Percentiles rank a stretch among this genome's conserved stretches.
These are phyloP conservation scores for Hypolimnas misippus DNA, from an alignment of 2,888 invertebrate species.

Conservation along the genomic window DNA sequence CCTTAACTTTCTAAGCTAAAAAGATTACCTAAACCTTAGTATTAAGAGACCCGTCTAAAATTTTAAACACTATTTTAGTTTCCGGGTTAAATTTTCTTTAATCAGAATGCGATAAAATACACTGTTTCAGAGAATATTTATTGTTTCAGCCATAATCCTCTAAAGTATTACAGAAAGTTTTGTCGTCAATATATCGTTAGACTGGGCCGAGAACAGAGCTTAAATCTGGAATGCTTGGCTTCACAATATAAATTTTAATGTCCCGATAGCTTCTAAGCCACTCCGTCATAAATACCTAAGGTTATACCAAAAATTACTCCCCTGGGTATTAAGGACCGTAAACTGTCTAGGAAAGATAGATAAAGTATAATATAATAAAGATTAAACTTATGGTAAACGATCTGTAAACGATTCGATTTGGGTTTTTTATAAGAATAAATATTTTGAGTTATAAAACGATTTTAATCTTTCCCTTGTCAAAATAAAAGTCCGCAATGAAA, in stretches of 20 bases:
- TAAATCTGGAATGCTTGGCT: constrained; percentile 36
- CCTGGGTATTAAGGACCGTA: constrained; percentile 38
- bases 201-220: constrained; percentile 51
- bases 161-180: constrained; percentile 57
- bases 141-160: constrained; percentile 11
- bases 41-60: too few species aligned
- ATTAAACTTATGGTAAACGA: constrained; percentile 61
- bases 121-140: constrained; percentile 17
- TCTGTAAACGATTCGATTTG: too few species aligned
- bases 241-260: constrained; percentile 40
- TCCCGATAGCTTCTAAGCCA: constrained; percentile 41
- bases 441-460: too few species aligned
- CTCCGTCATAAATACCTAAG: constrained; percentile 42
- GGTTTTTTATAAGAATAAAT: too few species aligned
- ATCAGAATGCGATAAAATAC: constrained; percentile 5
- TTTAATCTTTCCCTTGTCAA: too few species aligned
- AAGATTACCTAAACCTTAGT: too few species aligned
- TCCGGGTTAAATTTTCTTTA: too few species aligned
- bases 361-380: constrained; percentile 66
- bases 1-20: too few species aligned
- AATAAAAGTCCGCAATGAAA: too few species aligned
- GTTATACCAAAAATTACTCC: constrained; percentile 41
- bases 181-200: constrained; percentile 68
- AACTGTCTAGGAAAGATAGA: constrained; percentile 47
- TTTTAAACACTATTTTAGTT: not conserved